Conservation (phyloP, 2,888 invertebrate genomes). For the Drosophila tripunctata region DNA sequence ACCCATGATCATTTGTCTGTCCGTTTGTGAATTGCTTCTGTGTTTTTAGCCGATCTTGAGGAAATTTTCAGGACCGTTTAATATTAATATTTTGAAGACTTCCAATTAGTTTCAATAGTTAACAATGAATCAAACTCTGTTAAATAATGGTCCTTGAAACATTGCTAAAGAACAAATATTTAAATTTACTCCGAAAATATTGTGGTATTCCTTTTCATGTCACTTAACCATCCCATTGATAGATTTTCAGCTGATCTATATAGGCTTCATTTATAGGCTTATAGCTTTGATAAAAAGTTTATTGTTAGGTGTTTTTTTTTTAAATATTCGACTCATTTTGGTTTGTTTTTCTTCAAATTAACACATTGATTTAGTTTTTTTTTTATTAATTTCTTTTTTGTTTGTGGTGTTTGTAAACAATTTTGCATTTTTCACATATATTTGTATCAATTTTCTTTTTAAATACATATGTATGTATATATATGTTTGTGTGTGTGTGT, state of each 20-base stretch:
- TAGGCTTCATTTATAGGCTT: neutral
- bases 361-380: neutral
- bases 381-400: conserved; percentile 8
- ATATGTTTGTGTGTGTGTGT: conserved; percentile 12
- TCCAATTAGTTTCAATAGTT: too few relatives aligned
- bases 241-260: neutral
- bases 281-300: neutral
- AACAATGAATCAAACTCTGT: too few relatives aligned
- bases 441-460: conserved; percentile 44
- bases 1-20: too few relatives aligned
- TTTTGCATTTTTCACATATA: conserved; percentile 72
- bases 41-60: too few relatives aligned
- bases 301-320: neutral
- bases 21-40: too few relatives aligned
- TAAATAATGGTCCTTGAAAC: too few relatives aligned
- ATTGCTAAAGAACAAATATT: too few relatives aligned
- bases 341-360: neutral
- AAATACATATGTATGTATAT: conserved; percentile 29
- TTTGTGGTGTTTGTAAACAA: conserved; percentile 63
- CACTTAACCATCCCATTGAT: neutral
- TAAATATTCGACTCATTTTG: neutral
- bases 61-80: too few relatives aligned
- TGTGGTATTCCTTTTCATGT: too few relatives aligned
- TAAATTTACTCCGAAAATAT: too few relatives aligned
- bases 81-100: too few relatives aligned